Evolutionary conservation across 2,113 vertebrate genomes (phyloP), one percentile per base, ranked within the genome.

Genomic region (Ageneiosus marmoratus): DNA sequence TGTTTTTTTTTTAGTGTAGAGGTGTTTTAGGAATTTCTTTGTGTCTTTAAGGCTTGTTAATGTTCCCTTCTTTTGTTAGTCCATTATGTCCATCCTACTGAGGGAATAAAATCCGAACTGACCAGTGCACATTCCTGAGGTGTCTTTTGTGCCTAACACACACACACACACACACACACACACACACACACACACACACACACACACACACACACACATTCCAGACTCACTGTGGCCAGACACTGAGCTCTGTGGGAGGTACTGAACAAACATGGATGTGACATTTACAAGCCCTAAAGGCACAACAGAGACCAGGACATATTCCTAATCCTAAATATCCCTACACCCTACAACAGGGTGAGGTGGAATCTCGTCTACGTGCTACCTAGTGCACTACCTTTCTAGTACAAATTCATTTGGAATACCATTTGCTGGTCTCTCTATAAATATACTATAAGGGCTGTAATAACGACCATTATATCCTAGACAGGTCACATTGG

Each of bases 51-150:
- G 69, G n/a, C 24, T 50, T 15, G 32, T 75, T 29, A 53, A 53
- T 10, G 27, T 60, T 56, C 24, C 16, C 20, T 44, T 16, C 53
- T 5, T 46, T 41, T 56, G 74, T 41, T 44, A 46, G 27, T 77
- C 76, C 37, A 18, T 44, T 58, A 56, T 13, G 24, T 78, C 37
- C 56, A 41, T 41, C 37, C 3, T 22, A 27, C 56, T 18, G 56
- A 79, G 41, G 77, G 53, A 27, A 3, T 24, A 79, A 46, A 63
- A 46, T 37, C 7, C 63, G 15, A 27, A 2, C 81, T 67, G 81
- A 74, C 77, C 70, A 55, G 77, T 62, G 18, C 16, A 86, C 82
- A 86, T 86, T 86, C 77, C 72, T 76, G 77, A 69, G 56, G 75
- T 63, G 46, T 46, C 41, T 56, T 55, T n/a, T 22, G 27, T 50